Evolutionary conservation across 2,113 vertebrate genomes (phyloP).

Genomic region (Boulengerochromis microlepis): DNA sequence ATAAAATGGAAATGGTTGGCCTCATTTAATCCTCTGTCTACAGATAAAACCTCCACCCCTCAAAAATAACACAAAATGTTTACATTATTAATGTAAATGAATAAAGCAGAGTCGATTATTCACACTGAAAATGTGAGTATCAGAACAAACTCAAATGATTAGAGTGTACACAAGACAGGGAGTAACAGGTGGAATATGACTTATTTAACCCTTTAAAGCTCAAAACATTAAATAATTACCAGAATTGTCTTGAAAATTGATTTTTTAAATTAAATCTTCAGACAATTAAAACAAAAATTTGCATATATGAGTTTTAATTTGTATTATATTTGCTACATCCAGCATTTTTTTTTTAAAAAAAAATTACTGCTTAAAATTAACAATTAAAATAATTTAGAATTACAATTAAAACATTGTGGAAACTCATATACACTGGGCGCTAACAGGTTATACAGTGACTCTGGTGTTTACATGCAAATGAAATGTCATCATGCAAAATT

Average conservation of each 20-base stretch:
- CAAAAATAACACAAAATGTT: not conserved
- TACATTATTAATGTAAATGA: not conserved
- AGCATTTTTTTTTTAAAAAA: rapidly evolving
- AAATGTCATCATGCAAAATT: not conserved
- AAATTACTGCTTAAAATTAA: not conserved
- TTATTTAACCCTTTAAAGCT: not conserved
- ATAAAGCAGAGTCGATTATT: not conserved
- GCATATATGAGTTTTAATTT: not conserved
- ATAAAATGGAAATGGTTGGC: not conserved
- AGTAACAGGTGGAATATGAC: not conserved
- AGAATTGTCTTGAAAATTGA: not conserved
- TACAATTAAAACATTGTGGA: not conserved
- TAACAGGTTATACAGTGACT: not conserved
- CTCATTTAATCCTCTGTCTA: not conserved
- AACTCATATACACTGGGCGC: not conserved
- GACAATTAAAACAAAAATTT: not conserved
- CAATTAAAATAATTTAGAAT: not conserved
- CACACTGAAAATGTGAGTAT: not conserved
- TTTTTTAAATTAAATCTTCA: not conserved
- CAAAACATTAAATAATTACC: not conserved
- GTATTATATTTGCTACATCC: not conserved
- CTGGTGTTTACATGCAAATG: not conserved
- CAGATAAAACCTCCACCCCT: not conserved
- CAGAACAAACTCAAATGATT: not conserved
- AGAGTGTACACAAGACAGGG: not conserved